Evolutionary conservation across 2,797 vertebrate genomes (phyloP), one percentile per base, ranked within the genome.

Genomic region (Ctenopoma kingsleyae): DNA sequence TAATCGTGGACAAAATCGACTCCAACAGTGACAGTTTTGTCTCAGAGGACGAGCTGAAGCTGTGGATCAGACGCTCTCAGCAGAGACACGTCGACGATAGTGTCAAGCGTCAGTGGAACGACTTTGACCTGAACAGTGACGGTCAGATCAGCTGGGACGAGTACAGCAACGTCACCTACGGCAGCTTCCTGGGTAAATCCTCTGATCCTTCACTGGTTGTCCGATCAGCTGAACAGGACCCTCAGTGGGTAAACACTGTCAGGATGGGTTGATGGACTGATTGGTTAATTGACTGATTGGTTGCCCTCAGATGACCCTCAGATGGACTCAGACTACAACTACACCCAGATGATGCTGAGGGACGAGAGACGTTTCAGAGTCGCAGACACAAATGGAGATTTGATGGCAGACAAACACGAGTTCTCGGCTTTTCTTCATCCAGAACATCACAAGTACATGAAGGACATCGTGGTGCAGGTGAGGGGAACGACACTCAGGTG

Each of bases 371-470:
- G 97, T 16, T 98, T 98, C 89, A 95, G 93, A 83, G 95, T 92
- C 73, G 97, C 97, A 0, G 96, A 98, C 81, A 92, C 78, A 57
- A 95, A 98, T 0, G 92, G 93, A 30, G 95, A 99, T 79, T 46
- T 95, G 63, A 93, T 94, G 0, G 94, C 96, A 17, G 94, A 96
- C 82, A 96, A 95, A 83, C 91, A 96, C 0, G 97, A 98, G 79
- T 97, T 98, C 81, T 95, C 95, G 0, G 95, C 96, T 22, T 99
- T 98, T 38, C 92, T 98, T 49, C 97, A 98, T 63, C 97, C 97
- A 0, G 97, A 99, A 38, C 96, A 97, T 32, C 96, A 96, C 0
- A 94, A 96, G 1, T 95, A 97, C 87, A 98, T 99, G 97, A 98
- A 96, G 58, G 94, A 97, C 16, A 94, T 97, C 0, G 96, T 98